These are phyloP conservation scores for Cyphomyrmex costatus DNA, from an alignment of 1,140 invertebrate species.

Conservation along the genomic window DNA sequence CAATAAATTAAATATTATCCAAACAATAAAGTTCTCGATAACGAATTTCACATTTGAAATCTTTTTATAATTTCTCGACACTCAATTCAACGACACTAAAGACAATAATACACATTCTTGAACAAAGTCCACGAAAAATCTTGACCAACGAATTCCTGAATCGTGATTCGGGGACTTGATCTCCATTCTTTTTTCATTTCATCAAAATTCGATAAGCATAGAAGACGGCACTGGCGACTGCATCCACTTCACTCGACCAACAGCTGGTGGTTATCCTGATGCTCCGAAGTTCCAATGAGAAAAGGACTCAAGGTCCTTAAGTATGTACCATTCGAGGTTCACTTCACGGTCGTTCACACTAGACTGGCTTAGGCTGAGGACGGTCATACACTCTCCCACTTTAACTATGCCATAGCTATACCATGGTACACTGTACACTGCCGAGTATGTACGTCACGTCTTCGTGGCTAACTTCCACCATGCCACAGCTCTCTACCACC, in stretches of 20 bases:
- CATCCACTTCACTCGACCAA: slow-evolving; percentile 1
- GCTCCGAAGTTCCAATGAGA: background rate
- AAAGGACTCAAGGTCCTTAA: slow-evolving; percentile 30
- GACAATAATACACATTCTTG: background rate
- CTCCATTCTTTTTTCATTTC: slow-evolving; percentile 10
- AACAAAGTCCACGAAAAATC: slow-evolving; percentile 4
- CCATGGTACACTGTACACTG: slow-evolving; percentile 69
- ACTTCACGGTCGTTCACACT: slow-evolving; percentile 81
- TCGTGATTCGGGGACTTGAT: background rate
- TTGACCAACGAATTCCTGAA: slow-evolving; percentile 1
- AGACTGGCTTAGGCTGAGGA: slow-evolving; percentile 77
- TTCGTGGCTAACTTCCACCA: slow-evolving; percentile 68
- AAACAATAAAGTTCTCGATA: background rate
- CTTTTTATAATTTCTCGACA: background rate
- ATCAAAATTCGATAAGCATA: background rate
- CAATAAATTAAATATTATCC: background rate
- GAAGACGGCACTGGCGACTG: background rate
- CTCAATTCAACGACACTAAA: slow-evolving; percentile 5
- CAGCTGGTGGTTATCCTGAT: background rate
- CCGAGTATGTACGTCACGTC: slow-evolving; percentile 70
- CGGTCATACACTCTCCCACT: slow-evolving; percentile 79
- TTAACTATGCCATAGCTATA: slow-evolving; percentile 74
- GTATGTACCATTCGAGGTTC: slow-evolving; percentile 68
- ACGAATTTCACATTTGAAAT: background rate
- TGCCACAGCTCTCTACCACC: slow-evolving; percentile 43